These are phyloP conservation scores for Bujurquina vittata DNA, from an alignment of 2,113 vertebrate genomes.

Conservation along the genomic window DNA sequence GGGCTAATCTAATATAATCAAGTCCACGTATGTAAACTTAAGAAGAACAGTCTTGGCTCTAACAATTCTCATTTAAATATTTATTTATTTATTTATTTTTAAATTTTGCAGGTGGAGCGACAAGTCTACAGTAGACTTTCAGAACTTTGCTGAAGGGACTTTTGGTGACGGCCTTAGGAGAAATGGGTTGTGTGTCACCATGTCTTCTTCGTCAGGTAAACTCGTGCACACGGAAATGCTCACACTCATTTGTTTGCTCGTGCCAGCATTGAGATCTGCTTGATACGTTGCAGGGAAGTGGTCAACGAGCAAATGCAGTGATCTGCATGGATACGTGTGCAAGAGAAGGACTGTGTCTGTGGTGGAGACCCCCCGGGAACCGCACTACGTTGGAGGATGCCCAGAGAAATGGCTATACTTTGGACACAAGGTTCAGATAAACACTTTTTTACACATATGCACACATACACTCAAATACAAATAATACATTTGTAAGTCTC, in stretches of 20 bases:
- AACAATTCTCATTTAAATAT: background rate
- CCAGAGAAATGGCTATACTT: slow-evolving; percentile 93
- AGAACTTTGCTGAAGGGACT: slow-evolving; percentile 84
- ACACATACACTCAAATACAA: background rate
- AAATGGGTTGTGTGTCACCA: slow-evolving; percentile 82
- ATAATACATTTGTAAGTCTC: background rate
- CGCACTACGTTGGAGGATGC: slow-evolving; percentile 83
- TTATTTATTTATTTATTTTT: background rate
- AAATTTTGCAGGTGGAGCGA: slow-evolving; percentile 86
- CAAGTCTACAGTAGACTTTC: slow-evolving; percentile 82
- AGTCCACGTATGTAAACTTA: background rate
- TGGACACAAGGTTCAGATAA: slow-evolving; percentile 85
- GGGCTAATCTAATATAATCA: background rate
- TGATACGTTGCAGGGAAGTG: slow-evolving; percentile 84
- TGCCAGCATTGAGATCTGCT: background rate
- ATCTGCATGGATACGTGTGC: slow-evolving; percentile 86
- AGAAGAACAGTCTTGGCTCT: background rate
- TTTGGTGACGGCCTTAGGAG: slow-evolving; percentile 36
- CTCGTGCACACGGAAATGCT: background rate
- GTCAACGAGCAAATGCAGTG: slow-evolving; percentile 81
- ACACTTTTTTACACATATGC: background rate
- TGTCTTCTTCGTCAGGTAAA: slow-evolving; percentile 89
- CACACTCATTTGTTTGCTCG: background rate
- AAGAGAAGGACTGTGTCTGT: slow-evolving; percentile 83
- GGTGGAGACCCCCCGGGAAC: slow-evolving; percentile 82